Percentiles rank a stretch among this genome's conserved stretches.
These are phyloP conservation scores for Drosophila lacicola DNA, from an alignment of 2,888 invertebrate species.

Conservation along the genomic window DNA sequence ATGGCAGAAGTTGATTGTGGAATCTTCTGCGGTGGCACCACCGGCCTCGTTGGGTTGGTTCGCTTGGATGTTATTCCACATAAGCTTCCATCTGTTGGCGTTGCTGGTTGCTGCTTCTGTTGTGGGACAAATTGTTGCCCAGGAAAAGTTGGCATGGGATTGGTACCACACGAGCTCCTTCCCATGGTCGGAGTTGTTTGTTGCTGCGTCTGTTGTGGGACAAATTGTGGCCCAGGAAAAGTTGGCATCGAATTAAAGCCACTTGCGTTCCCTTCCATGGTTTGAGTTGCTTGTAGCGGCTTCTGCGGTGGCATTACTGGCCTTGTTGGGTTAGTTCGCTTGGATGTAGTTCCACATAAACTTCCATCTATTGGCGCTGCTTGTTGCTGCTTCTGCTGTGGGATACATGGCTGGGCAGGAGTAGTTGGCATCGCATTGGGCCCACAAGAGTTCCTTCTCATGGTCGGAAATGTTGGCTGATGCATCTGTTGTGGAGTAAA, in stretches of 20 bases:
- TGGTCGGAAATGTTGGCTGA: too few species aligned
- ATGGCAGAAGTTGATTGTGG: neutral
- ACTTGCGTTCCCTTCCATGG: neutral
- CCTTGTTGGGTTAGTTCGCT: neutral
- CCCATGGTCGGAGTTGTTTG: neutral
- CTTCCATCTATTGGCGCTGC: too few species aligned
- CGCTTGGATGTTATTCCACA: neutral
- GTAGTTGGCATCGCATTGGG: too few species aligned
- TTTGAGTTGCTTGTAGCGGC: neutral
- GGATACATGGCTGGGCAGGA: too few species aligned
- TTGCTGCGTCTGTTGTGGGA: neutral
- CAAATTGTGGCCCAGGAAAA: neutral
- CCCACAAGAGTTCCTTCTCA: too few species aligned
- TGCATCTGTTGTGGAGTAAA: neutral
- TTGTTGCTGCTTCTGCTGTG: too few species aligned
- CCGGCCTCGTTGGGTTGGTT: neutral
- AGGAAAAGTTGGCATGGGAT: neutral
- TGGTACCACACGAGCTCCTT: neutral
- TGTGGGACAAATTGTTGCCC: neutral
- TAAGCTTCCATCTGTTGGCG: neutral
- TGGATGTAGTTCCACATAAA: too few species aligned
- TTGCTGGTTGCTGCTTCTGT: neutral
- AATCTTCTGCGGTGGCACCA: neutral
- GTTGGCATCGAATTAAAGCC: neutral
- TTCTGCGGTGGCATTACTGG: neutral